Base-by-base conservation (phyloP, 2,888 invertebrate genomes). In the Plagodis pulveraria region DNA sequence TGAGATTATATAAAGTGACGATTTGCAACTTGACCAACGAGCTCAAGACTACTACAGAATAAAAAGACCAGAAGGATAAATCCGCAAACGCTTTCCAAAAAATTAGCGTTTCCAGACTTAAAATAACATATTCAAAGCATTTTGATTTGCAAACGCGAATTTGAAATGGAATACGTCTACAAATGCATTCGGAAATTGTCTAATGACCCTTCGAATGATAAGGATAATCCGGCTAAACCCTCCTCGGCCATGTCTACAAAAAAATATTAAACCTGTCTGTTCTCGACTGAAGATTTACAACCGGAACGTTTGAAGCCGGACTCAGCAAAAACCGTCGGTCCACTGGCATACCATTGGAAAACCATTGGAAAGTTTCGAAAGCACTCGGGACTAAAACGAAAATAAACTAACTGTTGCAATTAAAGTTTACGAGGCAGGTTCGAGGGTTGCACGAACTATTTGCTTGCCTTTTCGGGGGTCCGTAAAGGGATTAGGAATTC, bases 331-430 rank as follows among this genome's bases (percentile, higher is more conserved):
- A 45, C 33, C 11, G 7, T 36, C 10, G 12, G 35, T 34, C 50
- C 12, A 9, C 11, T 22, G 40, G 54, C 42, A 50, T 50, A 47
- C 50, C 43, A 42, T 47, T 22, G 36, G 66, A 71, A 69, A 58
- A 47, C 50, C 43, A 42, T 47, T 22, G 36, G 66, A 71, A 69
- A 58, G 65, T 71, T 69, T 64, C 50, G 58, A 61, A 36, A 46
- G 33, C 50, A 55, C 50, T 47, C 58, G 5, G 6, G 40, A 11
- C 38, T 38, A 59, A 64, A 64, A 68, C 66, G 67, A 73, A 78
- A 81, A 81, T 76, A 78, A 78, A 79, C 73, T 69, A 74, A 74
- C 71, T 61, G 74, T 75, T 72, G 78, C 78, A 81, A 78, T 82
- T 81, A 80, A 81, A 80, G 71, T 82, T 76, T 70, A 75, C 72